Conservation (phyloP, 2,888 invertebrate species). For the Platycheirus albimanus region DNA sequence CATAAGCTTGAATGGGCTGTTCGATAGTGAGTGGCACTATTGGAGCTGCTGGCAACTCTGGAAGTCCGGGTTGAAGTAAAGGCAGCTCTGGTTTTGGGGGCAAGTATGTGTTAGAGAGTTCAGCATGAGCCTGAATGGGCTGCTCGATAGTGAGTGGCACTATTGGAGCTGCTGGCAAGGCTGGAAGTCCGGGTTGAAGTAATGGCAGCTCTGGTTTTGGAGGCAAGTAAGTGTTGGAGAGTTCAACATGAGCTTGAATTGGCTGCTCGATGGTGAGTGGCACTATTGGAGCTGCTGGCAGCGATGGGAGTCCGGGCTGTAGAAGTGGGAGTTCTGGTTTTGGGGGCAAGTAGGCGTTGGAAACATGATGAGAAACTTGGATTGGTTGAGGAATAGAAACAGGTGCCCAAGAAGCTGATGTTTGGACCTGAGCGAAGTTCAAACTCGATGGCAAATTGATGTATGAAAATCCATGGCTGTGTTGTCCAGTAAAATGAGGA, state of each 20-base stretch:
- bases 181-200: conserved; percentile 52
- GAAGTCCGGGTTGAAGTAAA: conserved; percentile 3
- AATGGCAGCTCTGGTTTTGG: conserved; percentile 35
- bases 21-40: not conserved
- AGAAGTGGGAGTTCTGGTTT: conserved; percentile 38
- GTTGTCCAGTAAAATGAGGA: conserved; percentile 1
- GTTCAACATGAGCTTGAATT: not conserved
- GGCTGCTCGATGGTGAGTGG: conserved; percentile 4
- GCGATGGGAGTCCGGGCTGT: conserved; percentile 35
- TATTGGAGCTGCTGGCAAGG: conserved; percentile 32
- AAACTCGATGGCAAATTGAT: not conserved
- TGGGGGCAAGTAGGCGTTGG: not conserved
- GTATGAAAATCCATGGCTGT: not conserved
- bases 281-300: conserved; percentile 30
- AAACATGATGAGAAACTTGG: not conserved
- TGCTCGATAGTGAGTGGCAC: conserved; percentile 3
- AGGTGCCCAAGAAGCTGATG: not conserved
- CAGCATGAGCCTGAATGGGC: not conserved
- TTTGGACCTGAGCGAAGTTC: not conserved
- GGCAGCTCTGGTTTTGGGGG: conserved; percentile 31
- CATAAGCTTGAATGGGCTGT: not conserved
- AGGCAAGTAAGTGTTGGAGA: not conserved
- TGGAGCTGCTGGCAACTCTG: conserved; percentile 2
- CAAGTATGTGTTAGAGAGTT: not conserved
- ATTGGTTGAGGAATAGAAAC: not conserved